Conservation (phyloP, 2,113 vertebrate genomes). For the Rousettus leschenaultii region DNA sequence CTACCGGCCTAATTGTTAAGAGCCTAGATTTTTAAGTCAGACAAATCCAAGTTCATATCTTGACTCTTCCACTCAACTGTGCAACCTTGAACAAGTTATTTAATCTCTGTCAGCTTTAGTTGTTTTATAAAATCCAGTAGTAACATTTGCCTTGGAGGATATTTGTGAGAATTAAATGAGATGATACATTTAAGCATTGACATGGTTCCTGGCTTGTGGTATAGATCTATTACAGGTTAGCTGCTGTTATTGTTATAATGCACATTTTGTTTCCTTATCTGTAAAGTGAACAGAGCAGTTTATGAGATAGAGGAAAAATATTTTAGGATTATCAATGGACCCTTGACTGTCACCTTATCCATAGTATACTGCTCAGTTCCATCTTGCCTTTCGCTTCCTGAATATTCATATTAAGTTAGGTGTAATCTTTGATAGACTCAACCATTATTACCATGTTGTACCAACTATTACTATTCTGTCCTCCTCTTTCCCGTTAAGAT, state of each 20-base stretch:
- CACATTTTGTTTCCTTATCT: background rate
- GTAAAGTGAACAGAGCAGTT: background rate
- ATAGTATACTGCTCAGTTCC: background rate
- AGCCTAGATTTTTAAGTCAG: background rate
- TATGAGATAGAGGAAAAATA: background rate
- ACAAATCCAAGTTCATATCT: background rate
- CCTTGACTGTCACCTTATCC: background rate
- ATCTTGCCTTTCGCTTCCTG: background rate
- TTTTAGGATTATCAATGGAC: background rate
- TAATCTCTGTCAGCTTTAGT: conserved; percentile 16
- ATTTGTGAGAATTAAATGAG: conserved; percentile 32
- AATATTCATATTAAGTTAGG: background rate
- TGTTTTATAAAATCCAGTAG: conserved; percentile 27
- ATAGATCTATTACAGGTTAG: background rate
- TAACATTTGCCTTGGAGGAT: background rate
- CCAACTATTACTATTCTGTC: background rate
- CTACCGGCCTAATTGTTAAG: background rate
- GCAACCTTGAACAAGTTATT: background rate
- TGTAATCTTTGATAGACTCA: background rate
- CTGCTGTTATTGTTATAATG: background rate
- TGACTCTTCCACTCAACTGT: background rate
- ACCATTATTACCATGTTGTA: background rate
- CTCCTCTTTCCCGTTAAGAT: background rate
- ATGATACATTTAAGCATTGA: background rate
- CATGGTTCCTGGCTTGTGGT: background rate